A percentile compares a stretch with the other conserved stretches of the same genome.
Conservation (phyloP, 2,113 vertebrate genomes). For the Neomonachus schauinslandi region DNA sequence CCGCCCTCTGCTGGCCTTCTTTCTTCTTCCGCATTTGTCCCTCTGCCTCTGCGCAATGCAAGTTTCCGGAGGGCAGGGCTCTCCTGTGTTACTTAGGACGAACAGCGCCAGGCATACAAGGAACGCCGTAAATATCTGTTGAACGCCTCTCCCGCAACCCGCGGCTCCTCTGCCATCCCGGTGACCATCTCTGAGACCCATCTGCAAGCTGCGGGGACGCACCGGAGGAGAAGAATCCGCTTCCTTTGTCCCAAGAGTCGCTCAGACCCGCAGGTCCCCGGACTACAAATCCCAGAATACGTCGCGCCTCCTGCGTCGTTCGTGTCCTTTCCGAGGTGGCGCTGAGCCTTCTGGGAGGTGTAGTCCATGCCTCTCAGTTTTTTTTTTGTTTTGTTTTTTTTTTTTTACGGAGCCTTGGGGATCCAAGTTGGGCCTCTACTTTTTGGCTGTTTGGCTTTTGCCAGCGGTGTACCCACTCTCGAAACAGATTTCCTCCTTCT, state of each 20-base stretch:
- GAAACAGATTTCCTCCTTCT: not conserved
- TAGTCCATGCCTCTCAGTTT: not conserved
- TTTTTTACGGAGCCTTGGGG: not conserved
- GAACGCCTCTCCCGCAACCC: not conserved
- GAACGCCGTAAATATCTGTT: rapidly evolving
- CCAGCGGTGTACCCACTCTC: not conserved
- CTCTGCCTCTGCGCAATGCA: not conserved
- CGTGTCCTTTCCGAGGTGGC: not conserved
- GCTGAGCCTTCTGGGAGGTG: not conserved
- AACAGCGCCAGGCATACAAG: too few relatives aligned
- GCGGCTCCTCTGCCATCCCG: not conserved
- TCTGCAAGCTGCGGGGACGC: not conserved
- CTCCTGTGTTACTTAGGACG: not conserved
- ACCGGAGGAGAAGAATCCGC: not conserved
- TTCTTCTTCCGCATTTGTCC: too few relatives aligned
- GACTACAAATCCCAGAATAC: not conserved
- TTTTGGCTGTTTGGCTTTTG: not conserved
- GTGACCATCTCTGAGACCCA: not conserved
- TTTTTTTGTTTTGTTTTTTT: not conserved
- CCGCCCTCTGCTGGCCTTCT: not conserved
- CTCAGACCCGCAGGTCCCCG: not conserved
- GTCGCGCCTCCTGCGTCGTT: too few relatives aligned
- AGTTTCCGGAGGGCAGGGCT: not conserved
- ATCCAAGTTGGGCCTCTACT: rapidly evolving
- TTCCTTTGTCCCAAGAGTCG: not conserved